phyloP scores from a whole-genome alignment of 2,113 vertebrate species.

The Halichoeres trimaculatus region DNA sequence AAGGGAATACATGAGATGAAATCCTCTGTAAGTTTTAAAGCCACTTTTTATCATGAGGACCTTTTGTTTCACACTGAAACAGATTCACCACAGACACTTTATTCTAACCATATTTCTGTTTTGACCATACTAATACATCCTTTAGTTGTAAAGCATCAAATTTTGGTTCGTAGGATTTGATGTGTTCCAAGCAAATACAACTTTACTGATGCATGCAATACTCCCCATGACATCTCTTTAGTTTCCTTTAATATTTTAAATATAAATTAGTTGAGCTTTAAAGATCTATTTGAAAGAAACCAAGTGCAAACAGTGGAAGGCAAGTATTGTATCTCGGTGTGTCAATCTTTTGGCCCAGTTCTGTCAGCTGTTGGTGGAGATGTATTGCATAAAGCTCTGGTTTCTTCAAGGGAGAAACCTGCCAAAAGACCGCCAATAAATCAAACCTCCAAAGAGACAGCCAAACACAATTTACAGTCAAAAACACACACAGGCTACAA shows the following conservation, averaged over 20 bases:
- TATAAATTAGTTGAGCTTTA: neutral
- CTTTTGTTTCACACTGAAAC: too few species aligned
- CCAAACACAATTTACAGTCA: conserved; percentile 20
- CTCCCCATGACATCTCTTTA: neutral
- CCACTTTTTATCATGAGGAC: too few species aligned
- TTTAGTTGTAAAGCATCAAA: too few species aligned
- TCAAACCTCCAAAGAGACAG: conserved; percentile 38
- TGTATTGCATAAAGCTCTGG: conserved; percentile 41
- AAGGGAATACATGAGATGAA: too few species aligned
- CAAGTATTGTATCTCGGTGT: conserved; percentile 15
- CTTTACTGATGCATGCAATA: neutral
- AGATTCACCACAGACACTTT: too few species aligned
- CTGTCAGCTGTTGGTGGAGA: conserved; percentile 27
- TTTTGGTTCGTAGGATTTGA: too few species aligned
- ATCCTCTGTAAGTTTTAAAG: too few species aligned
- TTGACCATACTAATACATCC: too few species aligned
- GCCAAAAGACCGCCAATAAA: conserved; percentile 53
- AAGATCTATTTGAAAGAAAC: neutral
- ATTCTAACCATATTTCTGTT: too few species aligned
- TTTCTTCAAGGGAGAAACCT: conserved; percentile 17
- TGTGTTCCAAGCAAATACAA: neutral
- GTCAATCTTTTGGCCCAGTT: conserved; percentile 36
- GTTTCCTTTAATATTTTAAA: conserved; percentile 1
- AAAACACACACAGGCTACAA: conserved; percentile 29
- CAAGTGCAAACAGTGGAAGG: conserved; percentile 8